Evolutionary conservation across 2,888 invertebrate species (phyloP).

Genomic region (Axea sp.): DNA sequence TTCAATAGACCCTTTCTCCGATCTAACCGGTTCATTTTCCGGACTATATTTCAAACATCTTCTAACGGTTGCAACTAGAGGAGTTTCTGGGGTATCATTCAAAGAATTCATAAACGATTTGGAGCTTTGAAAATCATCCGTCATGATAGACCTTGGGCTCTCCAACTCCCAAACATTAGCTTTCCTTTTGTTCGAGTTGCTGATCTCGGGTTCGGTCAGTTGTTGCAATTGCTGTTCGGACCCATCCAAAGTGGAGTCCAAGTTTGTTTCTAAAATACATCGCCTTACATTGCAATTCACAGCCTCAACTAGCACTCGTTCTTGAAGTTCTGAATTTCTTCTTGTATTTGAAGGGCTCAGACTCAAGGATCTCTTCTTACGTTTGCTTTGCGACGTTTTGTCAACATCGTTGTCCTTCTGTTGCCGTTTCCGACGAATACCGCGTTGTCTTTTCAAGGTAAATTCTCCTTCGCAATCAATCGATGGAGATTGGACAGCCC

Average conservation of each 20-base stretch:
- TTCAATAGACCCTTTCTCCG: conserved; percentile 82
- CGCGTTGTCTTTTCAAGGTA: conserved; percentile 75
- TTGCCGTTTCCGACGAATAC: conserved; percentile 75
- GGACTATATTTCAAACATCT: conserved; percentile 77
- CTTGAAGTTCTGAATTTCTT: conserved; percentile 39
- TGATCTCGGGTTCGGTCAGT: conserved; percentile 25
- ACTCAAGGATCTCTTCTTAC: conserved; percentile 69
- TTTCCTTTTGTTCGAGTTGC: conserved; percentile 60
- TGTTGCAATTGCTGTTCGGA: conserved; percentile 30
- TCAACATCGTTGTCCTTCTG: conserved; percentile 64
- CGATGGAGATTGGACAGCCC: conserved; percentile 74
- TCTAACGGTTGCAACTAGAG: conserved; percentile 76
- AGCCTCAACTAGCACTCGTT: conserved; percentile 69
- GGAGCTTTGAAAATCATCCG: conserved; percentile 74
- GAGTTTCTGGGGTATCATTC: conserved; percentile 75
- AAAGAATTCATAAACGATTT: conserved; percentile 73
- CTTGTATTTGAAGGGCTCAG: conserved; percentile 58
- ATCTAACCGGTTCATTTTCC: conserved; percentile 68
- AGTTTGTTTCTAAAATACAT: conserved; percentile 73
- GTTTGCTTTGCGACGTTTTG: conserved; percentile 66
- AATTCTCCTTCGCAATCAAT: conserved; percentile 75
- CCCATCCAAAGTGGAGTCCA: conserved; percentile 70
- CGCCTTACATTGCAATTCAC: conserved; percentile 75
- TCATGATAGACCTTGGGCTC: conserved; percentile 74
- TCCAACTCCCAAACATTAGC: conserved; percentile 73